Base-by-base conservation (phyloP, 1,140 invertebrate species). In the Antheraea mylitta region DNA sequence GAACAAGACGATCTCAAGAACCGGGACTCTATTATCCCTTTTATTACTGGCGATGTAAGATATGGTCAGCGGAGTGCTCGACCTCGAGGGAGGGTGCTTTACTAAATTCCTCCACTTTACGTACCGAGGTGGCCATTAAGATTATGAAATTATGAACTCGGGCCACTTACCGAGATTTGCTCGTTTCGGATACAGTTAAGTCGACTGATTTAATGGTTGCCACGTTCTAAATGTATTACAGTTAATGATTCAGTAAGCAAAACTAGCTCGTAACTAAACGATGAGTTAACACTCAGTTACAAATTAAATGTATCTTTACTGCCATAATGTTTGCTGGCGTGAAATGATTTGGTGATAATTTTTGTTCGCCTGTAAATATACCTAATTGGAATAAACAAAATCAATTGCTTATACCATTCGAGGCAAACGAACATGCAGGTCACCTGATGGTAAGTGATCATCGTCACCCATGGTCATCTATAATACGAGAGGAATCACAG, bases 71-170 rank as follows among this genome's bases (percentile, higher is more conserved):
- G 78, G 78, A 85, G 82, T 82, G 79, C 81, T 80, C 74, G 71
- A 73, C 79, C 79, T 66, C 76, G 37, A 68, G 79, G 81, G 79
- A 80, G 74, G 76, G 73, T 72, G 74, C 74, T 78, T 73, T 78
- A 82, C 82, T 87, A 87, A 89, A 89, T 80, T 85, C 78, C 72
- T 71, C 69, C 80, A 83, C 81, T 90, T 90, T 90, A 90, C 84
- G 85, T 80, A 70, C 73, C 72, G 74, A 83, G 75, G 74, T 79
- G 74, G 71, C 80, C 79, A 82, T 88, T 87, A 89, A 87, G 83
- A 88, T 87, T 89, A 89, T 85, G 85, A 89, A 89, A 86, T 90
- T 89, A 90, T 90, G 84, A 87, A 83, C 79, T 81, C 76, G 67
- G 60, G 63, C 83, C 75, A 79, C 75, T 74, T 61, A 64, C 76